A percentile compares a stretch with the other conserved stretches of the same genome.
These are phyloP conservation scores for Microplitis mediator DNA, from an alignment of 1,140 invertebrate genomes.

Conservation along the genomic window DNA sequence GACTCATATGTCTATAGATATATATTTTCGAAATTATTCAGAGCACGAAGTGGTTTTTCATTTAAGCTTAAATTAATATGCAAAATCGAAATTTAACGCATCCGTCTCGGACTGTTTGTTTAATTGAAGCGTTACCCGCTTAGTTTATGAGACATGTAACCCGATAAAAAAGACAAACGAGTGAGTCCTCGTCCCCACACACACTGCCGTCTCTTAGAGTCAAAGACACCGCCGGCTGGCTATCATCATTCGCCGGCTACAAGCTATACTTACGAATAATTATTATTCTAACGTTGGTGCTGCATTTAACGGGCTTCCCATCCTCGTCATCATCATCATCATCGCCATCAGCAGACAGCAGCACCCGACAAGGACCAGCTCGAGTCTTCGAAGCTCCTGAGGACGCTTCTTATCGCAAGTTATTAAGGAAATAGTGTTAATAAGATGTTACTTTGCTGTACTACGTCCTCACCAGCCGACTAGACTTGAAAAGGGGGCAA, in stretches of 20 bases:
- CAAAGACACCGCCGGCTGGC: conserved; percentile 41
- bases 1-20: background rate
- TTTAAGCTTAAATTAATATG: conserved; percentile 17
- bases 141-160: conserved; percentile 10
- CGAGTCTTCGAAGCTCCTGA: no score
- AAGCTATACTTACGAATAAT: conserved; percentile 45
- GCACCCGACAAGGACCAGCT: background rate
- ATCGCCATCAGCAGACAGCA: background rate
- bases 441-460: conserved; percentile 34
- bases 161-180: conserved; percentile 10
- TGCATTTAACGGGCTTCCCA: conserved; percentile 35
- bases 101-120: conserved; percentile 37
- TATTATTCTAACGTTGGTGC: conserved; percentile 45
- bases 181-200: background rate
- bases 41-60: background rate
- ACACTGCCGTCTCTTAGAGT: conserved; percentile 15
- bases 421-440: conserved; percentile 45
- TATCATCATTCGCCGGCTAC: conserved; percentile 22
- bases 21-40: background rate
- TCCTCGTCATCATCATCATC: no score
- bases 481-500: no score
- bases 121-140: conserved; percentile 42
- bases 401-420: conserved; percentile 43
- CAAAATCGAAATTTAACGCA: conserved; percentile 41
- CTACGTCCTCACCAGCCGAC: no score